Percentiles rank a stretch among this genome's conserved stretches.
Evolutionary conservation across 2,888 invertebrate genomes (phyloP).

Genomic region (Disparrhopalites patrizii): DNA sequence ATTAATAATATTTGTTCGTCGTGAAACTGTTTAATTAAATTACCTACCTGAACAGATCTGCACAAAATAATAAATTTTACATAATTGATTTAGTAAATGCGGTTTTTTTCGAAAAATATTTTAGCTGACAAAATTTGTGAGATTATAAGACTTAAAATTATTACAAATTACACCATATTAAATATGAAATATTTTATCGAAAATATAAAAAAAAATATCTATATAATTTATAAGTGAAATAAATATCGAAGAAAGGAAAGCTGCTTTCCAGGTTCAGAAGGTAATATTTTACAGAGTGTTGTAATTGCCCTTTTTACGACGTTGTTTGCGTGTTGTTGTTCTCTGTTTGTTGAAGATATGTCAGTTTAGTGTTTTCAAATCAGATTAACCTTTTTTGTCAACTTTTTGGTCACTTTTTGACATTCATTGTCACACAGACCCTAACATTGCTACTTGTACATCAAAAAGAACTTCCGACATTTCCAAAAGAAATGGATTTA

Average conservation of each 20-base stretch:
- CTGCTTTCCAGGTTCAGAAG: slow-evolving; percentile 20
- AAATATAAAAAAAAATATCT: slow-evolving; percentile 1
- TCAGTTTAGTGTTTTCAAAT: not conserved
- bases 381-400: too few relatives aligned
- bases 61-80: not conserved
- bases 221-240: too few relatives aligned
- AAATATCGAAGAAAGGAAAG: slow-evolving; percentile 8
- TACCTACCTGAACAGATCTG: slow-evolving; percentile 1
- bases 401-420: too few relatives aligned
- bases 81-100: too few relatives aligned
- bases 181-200: not conserved
- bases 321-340: not conserved
- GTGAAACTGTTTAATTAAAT: slow-evolving; percentile 4
- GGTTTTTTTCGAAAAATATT: too few relatives aligned
- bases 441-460: too few relatives aligned
- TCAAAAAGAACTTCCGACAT: too few relatives aligned
- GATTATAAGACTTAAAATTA: slow-evolving; percentile 18
- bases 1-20: slow-evolving; percentile 4
- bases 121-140: slow-evolving; percentile 7
- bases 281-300: slow-evolving; percentile 4
- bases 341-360: not conserved
- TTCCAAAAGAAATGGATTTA: too few relatives aligned
- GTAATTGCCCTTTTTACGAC: too few relatives aligned
- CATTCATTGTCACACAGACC: too few relatives aligned
- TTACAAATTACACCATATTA: slow-evolving; percentile 17